phyloP scores from a whole-genome alignment of 2,797 vertebrate genomes.

The Semaprochilodus insignis region DNA sequence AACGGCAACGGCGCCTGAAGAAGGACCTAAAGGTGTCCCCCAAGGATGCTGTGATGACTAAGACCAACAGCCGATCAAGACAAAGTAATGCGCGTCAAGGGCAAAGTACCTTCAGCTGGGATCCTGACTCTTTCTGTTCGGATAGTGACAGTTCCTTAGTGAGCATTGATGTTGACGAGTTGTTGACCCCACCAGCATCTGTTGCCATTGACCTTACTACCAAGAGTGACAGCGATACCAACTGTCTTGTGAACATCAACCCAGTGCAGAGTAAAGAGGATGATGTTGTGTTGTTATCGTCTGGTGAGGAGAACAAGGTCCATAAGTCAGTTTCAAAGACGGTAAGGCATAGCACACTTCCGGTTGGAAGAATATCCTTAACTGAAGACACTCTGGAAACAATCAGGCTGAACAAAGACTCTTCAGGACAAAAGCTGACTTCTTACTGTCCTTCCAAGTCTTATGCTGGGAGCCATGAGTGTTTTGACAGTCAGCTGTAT shows the following conservation, averaged over 20 bases:
- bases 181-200: no score
- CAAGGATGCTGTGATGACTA: not conserved
- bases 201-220: not conserved
- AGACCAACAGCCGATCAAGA: not conserved
- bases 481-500: slow-evolving; percentile 2
- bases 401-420: not conserved
- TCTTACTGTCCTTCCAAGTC: not conserved
- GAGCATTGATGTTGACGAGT: no score
- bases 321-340: not conserved
- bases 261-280: not conserved
- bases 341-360: not conserved
- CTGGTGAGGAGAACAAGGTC: not conserved
- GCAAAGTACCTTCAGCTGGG: not conserved
- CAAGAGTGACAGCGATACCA: not conserved
- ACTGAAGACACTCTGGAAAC: slow-evolving; percentile 41
- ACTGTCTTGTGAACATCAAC: not conserved
- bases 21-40: not conserved
- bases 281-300: not conserved
- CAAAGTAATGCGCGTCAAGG: not conserved
- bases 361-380: slow-evolving; percentile 33
- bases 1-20: not conserved
- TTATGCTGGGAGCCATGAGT: not conserved
- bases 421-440: not conserved
- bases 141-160: slow-evolving; percentile 1
- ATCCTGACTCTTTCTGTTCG: slow-evolving; percentile 5